A percentile compares a stretch with the other conserved stretches of the same genome.
Conservation (phyloP, 2,888 invertebrate species). For the Luperina nickerlii region DNA sequence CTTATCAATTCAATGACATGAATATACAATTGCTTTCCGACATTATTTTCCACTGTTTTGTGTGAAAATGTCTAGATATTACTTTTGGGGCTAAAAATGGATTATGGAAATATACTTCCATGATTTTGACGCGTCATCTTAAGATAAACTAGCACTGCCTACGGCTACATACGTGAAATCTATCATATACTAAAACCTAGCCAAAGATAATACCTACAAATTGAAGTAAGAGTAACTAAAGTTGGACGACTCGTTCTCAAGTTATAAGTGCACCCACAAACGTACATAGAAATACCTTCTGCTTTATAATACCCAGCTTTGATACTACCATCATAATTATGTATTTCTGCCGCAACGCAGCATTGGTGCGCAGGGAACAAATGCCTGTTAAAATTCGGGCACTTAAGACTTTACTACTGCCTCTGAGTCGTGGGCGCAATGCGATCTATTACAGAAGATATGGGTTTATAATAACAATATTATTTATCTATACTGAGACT, state of each 20-base stretch:
- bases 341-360: constrained; percentile 26
- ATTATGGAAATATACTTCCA: background rate
- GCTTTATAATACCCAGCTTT: background rate
- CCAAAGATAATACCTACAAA: background rate
- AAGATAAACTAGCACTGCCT: background rate
- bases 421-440: background rate
- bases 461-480: too few species aligned
- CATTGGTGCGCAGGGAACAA: background rate
- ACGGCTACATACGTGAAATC: background rate
- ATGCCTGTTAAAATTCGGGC: background rate
- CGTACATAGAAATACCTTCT: background rate
- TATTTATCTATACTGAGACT: background rate
- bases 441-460: constrained; percentile 8
- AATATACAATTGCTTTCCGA: constrained; percentile 48
- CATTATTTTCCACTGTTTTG: constrained; percentile 48
- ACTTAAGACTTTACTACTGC: background rate
- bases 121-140: background rate
- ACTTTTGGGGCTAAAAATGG: background rate
- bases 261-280: background rate
- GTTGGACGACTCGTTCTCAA: background rate
- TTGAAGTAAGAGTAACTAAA: background rate
- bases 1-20: constrained; percentile 58
- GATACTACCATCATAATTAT: background rate
- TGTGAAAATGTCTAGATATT: constrained; percentile 26
- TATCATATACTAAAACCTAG: background rate